Evolutionary conservation across 1,140 invertebrate species (phyloP), one percentile per base, ranked within the genome.

Genomic region (Oreohelix idahoensis): DNA sequence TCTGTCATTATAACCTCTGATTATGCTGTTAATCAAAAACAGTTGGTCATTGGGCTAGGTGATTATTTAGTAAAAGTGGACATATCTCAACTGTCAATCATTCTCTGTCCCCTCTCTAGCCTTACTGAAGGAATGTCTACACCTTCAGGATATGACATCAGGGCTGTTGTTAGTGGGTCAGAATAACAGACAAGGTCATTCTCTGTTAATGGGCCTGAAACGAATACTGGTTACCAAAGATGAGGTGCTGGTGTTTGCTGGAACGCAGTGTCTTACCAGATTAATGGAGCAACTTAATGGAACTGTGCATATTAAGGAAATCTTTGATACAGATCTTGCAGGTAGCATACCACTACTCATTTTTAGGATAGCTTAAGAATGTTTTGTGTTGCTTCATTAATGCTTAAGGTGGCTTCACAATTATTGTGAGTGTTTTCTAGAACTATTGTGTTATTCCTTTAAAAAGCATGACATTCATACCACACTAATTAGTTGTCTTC

Each of bases 311-410:
- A n/a, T 69, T 15, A 35, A 45, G n/a, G 53, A 79, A 15, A 15
- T 79, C 38, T 66, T 79, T 36, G 58, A 63, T 32, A 63, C 77
- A 63, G 77, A 79, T 79, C 51, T 79, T 5, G 58, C 77, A 42
- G 53, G 77, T 79, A 58, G 53, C 15, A 45, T 45, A 45, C 42
- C 15, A 8, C 42, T 45, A 5, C 15, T 45, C 42, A 45, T 45
- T 45, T 45, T 15, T 45, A 15, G 15, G 5, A 45, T 45, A 15
- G 42, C 15, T 45, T 5, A 45, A 45, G 42, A 5, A 45, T 45
- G 42, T 45, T 45, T 45, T 45, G 42, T 45, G 42, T 8, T 45
- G 15, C 5, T 45, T 45, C 5, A 45, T 45, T n/a, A n/a, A n/a
- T n/a, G n/a, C n/a, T n/a, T n/a, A n/a, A n/a, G n/a, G n/a, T n/a